Conservation (phyloP, 1,140 invertebrate species). For the Hyphantria cunea region DNA sequence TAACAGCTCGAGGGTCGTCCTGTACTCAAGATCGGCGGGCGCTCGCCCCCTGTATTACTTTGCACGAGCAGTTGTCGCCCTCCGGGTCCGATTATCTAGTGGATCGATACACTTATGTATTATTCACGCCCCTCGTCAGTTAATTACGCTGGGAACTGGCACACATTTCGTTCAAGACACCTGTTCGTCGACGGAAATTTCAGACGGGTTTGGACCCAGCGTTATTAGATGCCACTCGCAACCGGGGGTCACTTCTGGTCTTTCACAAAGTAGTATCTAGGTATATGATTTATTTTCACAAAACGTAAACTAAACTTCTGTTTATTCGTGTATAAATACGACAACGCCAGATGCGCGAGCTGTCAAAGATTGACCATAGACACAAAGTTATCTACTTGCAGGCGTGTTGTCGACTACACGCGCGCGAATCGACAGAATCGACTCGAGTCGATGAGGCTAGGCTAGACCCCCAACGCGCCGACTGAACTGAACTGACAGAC, state of each 20-base stretch:
- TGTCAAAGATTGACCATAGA: conserved; percentile 76
- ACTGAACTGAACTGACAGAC: conserved; percentile 39
- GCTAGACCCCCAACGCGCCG: conserved; percentile 53
- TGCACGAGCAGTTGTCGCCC: background rate
- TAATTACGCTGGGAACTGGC: conserved; percentile 77
- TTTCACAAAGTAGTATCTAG: conserved; percentile 10
- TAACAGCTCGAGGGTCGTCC: conserved; percentile 6
- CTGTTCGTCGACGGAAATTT: conserved; percentile 70
- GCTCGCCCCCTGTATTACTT: conserved; percentile 6
- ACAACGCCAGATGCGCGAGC: conserved; percentile 73
- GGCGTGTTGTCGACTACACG: conserved; percentile 70
- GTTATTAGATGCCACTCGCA: conserved; percentile 7
- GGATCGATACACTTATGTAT: conserved; percentile 72
- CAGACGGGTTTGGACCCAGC: conserved; percentile 46
- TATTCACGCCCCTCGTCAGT: conserved; percentile 75
- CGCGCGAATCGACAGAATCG: conserved; percentile 57
- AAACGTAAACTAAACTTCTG: conserved; percentile 56
- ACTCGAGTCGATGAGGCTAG: conserved; percentile 54
- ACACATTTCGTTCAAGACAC: conserved; percentile 78
- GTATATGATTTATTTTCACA: conserved; percentile 34
- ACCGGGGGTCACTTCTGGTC: conserved; percentile 25
- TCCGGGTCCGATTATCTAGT: conserved; percentile 33
- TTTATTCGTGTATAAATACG: conserved; percentile 68
- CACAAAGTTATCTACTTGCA: conserved; percentile 60
- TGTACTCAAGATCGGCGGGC: background rate